These are phyloP conservation scores for Drosophila persimilis DNA, from an alignment of 1,140 invertebrate species.

Conservation along the genomic window DNA sequence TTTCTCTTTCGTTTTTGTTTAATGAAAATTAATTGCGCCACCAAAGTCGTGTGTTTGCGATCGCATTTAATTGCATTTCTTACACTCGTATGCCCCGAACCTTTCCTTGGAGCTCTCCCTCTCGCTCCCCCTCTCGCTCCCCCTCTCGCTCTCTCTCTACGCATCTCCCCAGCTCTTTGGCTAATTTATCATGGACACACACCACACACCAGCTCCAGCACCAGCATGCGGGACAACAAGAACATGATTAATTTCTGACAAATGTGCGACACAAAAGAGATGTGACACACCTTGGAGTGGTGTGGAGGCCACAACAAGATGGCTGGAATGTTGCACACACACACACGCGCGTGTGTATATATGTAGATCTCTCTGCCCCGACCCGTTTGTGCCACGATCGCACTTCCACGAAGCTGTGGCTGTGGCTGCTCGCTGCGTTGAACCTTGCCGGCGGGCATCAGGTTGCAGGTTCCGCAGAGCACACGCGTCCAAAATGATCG, in stretches of 20 bases:
- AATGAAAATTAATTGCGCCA: constrained; percentile 81
- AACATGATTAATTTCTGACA: constrained; percentile 82
- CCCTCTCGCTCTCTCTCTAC: constrained; percentile 3
- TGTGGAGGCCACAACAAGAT: constrained; percentile 52
- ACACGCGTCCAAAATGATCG: constrained; percentile 72
- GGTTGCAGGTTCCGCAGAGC: constrained; percentile 64
- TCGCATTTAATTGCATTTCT: constrained; percentile 77
- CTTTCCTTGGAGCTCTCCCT: constrained; percentile 52
- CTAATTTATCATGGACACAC: constrained; percentile 40
- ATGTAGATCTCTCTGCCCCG: too few species aligned
- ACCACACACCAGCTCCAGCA: constrained; percentile 14
- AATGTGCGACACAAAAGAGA: constrained; percentile 80
- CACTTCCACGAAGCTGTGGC: constrained; percentile 38
- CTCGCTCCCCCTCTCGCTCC: constrained; percentile 20
- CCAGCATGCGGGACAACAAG: constrained; percentile 58
- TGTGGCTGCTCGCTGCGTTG: constrained; percentile 26
- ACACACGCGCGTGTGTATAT: background rate
- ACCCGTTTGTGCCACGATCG: constrained; percentile 14
- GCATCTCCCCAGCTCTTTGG: background rate
- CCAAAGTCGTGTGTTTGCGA: constrained; percentile 77
- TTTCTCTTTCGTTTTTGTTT: constrained; percentile 48
- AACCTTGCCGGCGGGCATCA: constrained; percentile 69
- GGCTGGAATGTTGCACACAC: constrained; percentile 48
- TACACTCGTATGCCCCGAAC: constrained; percentile 59
- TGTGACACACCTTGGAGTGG: constrained; percentile 72